These are phyloP conservation scores for Caenorhabditis uteleia DNA, from an alignment of 2,888 invertebrate genomes.

Conservation along the genomic window DNA sequence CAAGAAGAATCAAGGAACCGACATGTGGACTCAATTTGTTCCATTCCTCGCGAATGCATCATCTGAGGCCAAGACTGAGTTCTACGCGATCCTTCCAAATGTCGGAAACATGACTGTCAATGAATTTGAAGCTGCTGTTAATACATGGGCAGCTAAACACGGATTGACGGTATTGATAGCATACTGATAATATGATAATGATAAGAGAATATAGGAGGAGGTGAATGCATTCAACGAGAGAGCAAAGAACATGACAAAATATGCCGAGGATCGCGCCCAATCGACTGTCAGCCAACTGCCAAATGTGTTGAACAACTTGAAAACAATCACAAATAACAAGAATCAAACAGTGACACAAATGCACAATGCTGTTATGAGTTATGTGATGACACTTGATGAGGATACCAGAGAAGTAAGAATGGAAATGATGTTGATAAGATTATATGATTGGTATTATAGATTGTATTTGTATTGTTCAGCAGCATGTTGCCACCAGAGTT, in stretches of 20 bases:
- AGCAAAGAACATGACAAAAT: conserved; percentile 5
- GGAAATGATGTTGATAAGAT: no score
- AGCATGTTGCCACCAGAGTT: no score
- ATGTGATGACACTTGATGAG: conserved; percentile 20
- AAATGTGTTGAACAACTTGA: conserved; percentile 26
- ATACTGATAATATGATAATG: background rate
- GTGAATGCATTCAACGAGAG: conserved; percentile 23
- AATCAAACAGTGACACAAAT: conserved; percentile 23
- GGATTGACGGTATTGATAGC: conserved; percentile 5
- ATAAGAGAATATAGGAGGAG: background rate
- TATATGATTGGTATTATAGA: no score
- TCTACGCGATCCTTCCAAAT: conserved; percentile 11
- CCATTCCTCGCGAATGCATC: conserved; percentile 35
- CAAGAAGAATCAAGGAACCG: background rate
- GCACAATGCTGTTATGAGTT: conserved; percentile 13
- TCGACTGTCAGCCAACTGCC: conserved; percentile 19
- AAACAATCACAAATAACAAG: conserved; percentile 20
- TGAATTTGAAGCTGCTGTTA: conserved; percentile 14
- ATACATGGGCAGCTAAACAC: conserved; percentile 23
- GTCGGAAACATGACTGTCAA: conserved; percentile 18
- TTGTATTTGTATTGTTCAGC: no score
- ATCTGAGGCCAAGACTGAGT: conserved; percentile 18
- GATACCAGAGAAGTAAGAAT: conserved; percentile 20
- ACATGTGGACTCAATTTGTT: conserved; percentile 10
- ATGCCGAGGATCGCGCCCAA: conserved; percentile 18